Percentiles rank a stretch among this genome's conserved stretches.
Conservation (phyloP, 2,797 vertebrate species). For the Scyliorhinus canicula region DNA sequence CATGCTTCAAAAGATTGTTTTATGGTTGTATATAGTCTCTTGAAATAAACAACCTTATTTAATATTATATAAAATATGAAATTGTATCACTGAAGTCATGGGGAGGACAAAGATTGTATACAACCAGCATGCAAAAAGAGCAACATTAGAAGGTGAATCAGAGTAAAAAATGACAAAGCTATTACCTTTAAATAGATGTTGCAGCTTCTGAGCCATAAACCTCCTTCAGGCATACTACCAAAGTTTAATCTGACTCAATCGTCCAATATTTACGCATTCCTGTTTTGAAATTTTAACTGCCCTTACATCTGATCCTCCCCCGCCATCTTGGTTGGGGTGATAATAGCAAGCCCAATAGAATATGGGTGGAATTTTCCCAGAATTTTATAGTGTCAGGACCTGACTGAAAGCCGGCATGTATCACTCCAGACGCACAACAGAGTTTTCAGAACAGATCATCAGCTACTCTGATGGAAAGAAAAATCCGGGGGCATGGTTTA, state of each 20-base stretch:
- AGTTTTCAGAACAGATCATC: too few species aligned
- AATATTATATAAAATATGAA: not conserved
- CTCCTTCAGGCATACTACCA: not conserved
- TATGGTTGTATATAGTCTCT: not conserved
- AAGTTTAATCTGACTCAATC: not conserved
- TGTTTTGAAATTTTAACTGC: too few species aligned
- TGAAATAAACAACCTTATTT: not conserved
- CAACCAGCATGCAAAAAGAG: not conserved
- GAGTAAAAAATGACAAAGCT: not conserved
- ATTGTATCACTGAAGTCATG: not conserved
- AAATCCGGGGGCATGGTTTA: too few species aligned
- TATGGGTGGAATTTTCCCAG: too few species aligned
- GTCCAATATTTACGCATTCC: too few species aligned
- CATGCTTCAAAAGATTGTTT: not conserved
- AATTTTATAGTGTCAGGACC: too few species aligned
- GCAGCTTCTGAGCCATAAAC: not conserved
- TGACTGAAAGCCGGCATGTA: too few species aligned
- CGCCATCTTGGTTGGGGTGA: not conserved
- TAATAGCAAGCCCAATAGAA: not conserved
- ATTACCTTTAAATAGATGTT: not conserved
- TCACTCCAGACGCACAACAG: too few species aligned
- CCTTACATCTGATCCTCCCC: not conserved
- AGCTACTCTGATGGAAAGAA: too few species aligned
- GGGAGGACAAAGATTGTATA: not conserved
- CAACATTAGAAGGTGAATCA: not conserved